These are phyloP conservation scores for Callionymus lyra DNA, from an alignment of 2,113 vertebrate species.

Conservation along the genomic window DNA sequence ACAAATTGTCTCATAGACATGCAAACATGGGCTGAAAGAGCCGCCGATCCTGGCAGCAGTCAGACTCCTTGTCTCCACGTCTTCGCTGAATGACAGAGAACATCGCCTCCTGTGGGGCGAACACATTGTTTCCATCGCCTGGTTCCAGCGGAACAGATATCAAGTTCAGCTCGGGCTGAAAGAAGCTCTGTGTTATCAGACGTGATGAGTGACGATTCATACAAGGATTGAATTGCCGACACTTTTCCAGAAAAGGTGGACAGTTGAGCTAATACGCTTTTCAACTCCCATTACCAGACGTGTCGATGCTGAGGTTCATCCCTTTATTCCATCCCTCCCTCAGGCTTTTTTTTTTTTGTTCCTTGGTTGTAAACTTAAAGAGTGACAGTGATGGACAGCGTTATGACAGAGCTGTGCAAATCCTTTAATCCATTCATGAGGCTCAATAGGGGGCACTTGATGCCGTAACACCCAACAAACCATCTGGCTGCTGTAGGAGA, in stretches of 20 bases:
- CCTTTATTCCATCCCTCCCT: neutral
- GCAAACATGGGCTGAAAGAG: constrained; percentile 26
- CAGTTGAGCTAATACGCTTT: constrained; percentile 38
- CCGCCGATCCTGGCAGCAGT: constrained; percentile 14
- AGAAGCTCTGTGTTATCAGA: constrained; percentile 23
- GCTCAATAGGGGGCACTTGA: constrained; percentile 54
- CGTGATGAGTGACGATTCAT: constrained; percentile 11
- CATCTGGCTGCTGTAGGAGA: neutral
- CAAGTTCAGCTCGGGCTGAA: constrained; percentile 28
- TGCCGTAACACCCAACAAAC: constrained; percentile 38
- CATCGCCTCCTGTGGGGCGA: constrained; percentile 29
- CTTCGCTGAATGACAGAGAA: constrained; percentile 20
- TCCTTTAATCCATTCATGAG: constrained; percentile 60
- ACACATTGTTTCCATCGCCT: constrained; percentile 32
- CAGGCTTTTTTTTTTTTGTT: neutral
- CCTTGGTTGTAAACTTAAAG: constrained; percentile 34
- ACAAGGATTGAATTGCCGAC: constrained; percentile 43
- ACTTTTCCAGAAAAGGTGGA: constrained; percentile 36
- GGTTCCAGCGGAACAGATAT: constrained; percentile 29
- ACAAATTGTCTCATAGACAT: constrained; percentile 50
- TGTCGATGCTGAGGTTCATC: constrained; percentile 34
- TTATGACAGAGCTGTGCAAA: constrained; percentile 60
- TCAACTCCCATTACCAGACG: constrained; percentile 19
- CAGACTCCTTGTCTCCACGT: constrained; percentile 51
- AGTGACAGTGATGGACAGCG: constrained; percentile 60